Evolutionary conservation across 2,888 invertebrate genomes (phyloP), one percentile per base, ranked within the genome.

Genomic region (Cryptus viduatorius): DNA sequence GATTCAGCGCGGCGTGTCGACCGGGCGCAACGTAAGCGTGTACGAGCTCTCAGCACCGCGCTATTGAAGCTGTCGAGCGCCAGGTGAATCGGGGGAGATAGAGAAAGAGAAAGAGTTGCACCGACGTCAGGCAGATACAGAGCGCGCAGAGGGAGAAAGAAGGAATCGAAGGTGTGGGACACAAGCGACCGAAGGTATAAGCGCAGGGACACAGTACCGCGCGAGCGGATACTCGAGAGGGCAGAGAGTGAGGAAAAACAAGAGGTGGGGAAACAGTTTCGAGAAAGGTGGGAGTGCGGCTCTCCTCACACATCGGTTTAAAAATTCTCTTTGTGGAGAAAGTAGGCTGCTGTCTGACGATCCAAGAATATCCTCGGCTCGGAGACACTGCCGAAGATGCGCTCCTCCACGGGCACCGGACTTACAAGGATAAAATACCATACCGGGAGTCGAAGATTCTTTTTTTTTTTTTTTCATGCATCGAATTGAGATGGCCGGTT

Each of bases 311-410:
- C 87, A 80, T 87, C 88, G 89, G 79, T 89, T 75, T 89, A 90
- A 92, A 91, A 92, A 92, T 92, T 92, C 91, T 91, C 91, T 91
- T 90, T 89, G 89, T 88, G 90, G 93, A 93, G 93, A 93, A 93
- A 93, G 93, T 93, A 93, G 93, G 93, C 92, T 93, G 81, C 73
- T 81, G 85, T 48, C 14, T n/a, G 12, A 79, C 85, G 83, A 82
- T 81, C 82, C 78, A 71, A 64, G 50, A 19, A 71, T 82, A 37
- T 37, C 37, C 64, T 50, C 50, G 69, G 64, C 37, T 71, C 65
- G 92, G 92, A 92, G 92, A 93, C 92, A 91, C 90, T 91, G 73
- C 73, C 82, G 84, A 83, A 79, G 82, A 86, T 84, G 67, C 82
- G 78, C 84, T 78, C 83, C 76, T 79, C 73, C 50, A 59, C 19